Evolutionary conservation across 1,140 invertebrate genomes (phyloP), one percentile per base, ranked within the genome.

Genomic region (Anagrus nilaparvatae): DNA sequence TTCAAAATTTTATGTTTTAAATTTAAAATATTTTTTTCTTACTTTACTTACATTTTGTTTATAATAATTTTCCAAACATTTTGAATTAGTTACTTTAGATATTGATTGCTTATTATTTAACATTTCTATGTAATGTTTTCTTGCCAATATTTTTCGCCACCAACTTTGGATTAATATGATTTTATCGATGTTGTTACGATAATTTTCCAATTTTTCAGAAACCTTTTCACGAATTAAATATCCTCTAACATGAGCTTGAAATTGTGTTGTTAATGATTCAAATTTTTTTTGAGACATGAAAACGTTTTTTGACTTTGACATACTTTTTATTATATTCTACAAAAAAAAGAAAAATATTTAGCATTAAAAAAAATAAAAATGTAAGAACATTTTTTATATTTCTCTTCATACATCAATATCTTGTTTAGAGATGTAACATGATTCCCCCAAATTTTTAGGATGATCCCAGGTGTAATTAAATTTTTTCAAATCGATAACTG

Each of bases 91-190:
- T 43, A 3, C 24, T 6, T 27, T 52, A 40, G 33, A 36, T 23
- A 35, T 17, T 31, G 10, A 44, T 17, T 34, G 42, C 14, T 36
- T 69, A 53, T 64, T 61, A 49, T 66, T 59, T 33, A 71, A 52
- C 9, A 73, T 51, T 14, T 59, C 65, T 3, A 54, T 48, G 56
- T 74, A 80, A 46, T 63, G 59, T 47, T 59, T 71, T 45, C 68
- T 67, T 36, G 74, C 68, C 20, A 68, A 35, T 7, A 71, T 48
- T 29, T 65, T 63, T 44, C 76, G 70, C 79, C 79, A 85, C 74
- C 77, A 82, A 2, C 76, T 63, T 71, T 86, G 75, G 53, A 84
- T 81, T 46, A 61, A 67, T 3, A 79, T 54, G 23, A 81, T 66
- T 53, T 70, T 65, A 10, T 65, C 50, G 18, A 69, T 50, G 53